Evolutionary conservation across 1,140 invertebrate species (phyloP).

Genomic region (Lordiphosa clarofinis): DNA sequence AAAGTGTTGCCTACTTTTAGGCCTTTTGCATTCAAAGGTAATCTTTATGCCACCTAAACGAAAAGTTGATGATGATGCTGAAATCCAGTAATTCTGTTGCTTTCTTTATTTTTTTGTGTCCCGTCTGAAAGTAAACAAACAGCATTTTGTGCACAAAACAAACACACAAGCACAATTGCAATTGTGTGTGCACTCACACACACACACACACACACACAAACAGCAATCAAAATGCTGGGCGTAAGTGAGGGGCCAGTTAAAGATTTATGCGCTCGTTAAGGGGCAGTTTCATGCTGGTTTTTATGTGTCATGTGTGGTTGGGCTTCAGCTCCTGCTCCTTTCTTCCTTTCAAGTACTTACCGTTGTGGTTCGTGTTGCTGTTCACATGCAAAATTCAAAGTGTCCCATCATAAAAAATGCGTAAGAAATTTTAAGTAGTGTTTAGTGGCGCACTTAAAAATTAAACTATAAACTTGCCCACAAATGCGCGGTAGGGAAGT

Average conservation of each 20-base stretch:
- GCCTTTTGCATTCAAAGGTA: not conserved
- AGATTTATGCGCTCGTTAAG: slow-evolving; percentile 74
- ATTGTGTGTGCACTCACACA: not conserved
- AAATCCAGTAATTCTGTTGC: slow-evolving; percentile 7
- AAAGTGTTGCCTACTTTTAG: no score
- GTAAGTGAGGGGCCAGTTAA: slow-evolving; percentile 49
- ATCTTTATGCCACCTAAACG: not conserved
- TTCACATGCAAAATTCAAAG: slow-evolving; percentile 45
- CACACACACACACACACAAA: slow-evolving; percentile 1
- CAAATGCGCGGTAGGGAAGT: no score
- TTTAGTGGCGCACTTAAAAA: slow-evolving; percentile 23
- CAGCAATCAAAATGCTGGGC: slow-evolving; percentile 9
- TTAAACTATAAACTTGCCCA: slow-evolving; percentile 26
- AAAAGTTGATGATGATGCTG: not conserved
- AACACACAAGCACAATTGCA: slow-evolving; percentile 2
- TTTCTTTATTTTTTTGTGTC: not conserved
- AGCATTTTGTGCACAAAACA: slow-evolving; percentile 16
- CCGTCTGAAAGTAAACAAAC: slow-evolving; percentile 2
- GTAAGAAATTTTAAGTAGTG: slow-evolving; percentile 27
- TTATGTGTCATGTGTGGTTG: slow-evolving; percentile 62
- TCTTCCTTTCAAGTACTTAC: not conserved
- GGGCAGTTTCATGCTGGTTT: slow-evolving; percentile 69
- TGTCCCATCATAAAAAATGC: slow-evolving; percentile 36
- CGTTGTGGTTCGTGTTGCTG: slow-evolving; percentile 10
- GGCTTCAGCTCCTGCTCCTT: slow-evolving; percentile 6